phyloP scores from a whole-genome alignment of 2,888 invertebrate species.

The Aproaerema taeniolella region DNA sequence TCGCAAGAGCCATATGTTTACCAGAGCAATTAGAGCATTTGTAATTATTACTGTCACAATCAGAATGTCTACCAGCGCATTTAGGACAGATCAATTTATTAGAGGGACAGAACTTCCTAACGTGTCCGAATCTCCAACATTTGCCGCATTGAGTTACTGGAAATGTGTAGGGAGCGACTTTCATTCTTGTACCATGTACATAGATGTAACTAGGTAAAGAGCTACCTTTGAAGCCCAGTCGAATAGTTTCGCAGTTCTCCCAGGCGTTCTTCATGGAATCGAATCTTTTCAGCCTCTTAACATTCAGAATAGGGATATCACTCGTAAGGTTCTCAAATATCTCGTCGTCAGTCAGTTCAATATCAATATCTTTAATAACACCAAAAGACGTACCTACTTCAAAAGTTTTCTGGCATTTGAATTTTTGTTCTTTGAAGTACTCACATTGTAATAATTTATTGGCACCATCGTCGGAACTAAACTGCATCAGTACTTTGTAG shows the following conservation, averaged over 20 bases:
- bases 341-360: slow-evolving; percentile 22
- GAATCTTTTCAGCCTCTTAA: not conserved
- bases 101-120: slow-evolving; percentile 11
- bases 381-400: slow-evolving; percentile 21
- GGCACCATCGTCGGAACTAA: not conserved
- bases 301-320: slow-evolving; percentile 8
- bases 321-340: slow-evolving; percentile 13
- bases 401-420: not conserved
- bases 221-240: slow-evolving; percentile 21
- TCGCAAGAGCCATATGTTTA: slow-evolving; percentile 12
- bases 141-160: slow-evolving; percentile 23
- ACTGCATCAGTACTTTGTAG: not conserved
- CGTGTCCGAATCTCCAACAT: slow-evolving; percentile 22
- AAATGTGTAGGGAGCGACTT: slow-evolving; percentile 21
- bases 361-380: slow-evolving; percentile 22
- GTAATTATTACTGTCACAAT: slow-evolving; percentile 15
- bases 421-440: not conserved
- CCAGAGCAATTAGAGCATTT: slow-evolving; percentile 18
- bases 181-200: slow-evolving; percentile 16
- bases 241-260: slow-evolving; percentile 18
- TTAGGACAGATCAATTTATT: slow-evolving; percentile 20
- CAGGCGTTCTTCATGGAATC: slow-evolving; percentile 7
- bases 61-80: slow-evolving; percentile 14
- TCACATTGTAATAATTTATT: not conserved
- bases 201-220: slow-evolving; percentile 15